Evolutionary conservation across 2,888 invertebrate genomes (phyloP), one percentile per base, ranked within the genome.

Genomic region (Serrognathus titanus): DNA sequence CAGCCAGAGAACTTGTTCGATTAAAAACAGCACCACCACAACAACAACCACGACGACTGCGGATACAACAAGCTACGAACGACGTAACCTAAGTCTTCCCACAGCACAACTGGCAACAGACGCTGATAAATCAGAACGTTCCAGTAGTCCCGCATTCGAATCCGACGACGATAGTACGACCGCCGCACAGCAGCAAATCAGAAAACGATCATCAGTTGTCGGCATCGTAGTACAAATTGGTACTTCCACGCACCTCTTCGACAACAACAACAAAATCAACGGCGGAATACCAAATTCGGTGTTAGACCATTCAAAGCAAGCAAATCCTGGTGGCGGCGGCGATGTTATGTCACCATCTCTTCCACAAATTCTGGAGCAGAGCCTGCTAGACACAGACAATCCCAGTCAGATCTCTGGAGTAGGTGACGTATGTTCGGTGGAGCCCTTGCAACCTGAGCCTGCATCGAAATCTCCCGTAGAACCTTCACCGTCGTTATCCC

Each of bases 121-220:
- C 12, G 81, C 85, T 39, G 88, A 92, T 72, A 87, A 86, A 66
- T 85, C 86, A 4, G 92, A 92, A 67, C 82, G 95, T 41, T 95
- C 95, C 0, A 95, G 95, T 70, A 95, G 95, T 73, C 87, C 94
- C 1, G 94, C 94, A 0, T 97, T 96, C 73, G 96, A 96, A 69
- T 96, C 96, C 0, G 96, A 97, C 72, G 95, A 96, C 60, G 96
- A 97, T 70, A 89, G 90, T 60, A 86, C 86, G 0, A 85, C 83
- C 60, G 78, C 81, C 1, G 66, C 59, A 6, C 56, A 60, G 12
- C 62, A 62, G 37, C 62, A 66, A 37, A 68, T 80, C 0, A 82
- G 83, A 61, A 87, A 87, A 70, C 79, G 86, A 45, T 84, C 86
- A 0, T 87, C 87, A 0, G 80, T 88, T 7, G 87, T 85, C 0